Conservation (phyloP, 2,888 invertebrate genomes). For the Heliconius cydno region DNA sequence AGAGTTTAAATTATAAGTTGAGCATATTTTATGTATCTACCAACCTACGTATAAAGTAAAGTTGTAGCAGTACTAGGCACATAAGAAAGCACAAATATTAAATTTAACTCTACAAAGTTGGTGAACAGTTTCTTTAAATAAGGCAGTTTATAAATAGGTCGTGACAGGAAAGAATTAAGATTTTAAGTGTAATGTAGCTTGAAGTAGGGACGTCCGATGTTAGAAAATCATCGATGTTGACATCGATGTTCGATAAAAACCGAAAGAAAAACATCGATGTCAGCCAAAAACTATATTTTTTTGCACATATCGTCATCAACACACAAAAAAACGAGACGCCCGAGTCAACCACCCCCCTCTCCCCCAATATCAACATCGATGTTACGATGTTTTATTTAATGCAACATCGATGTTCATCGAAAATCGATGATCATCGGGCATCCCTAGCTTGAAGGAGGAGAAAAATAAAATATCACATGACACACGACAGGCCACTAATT, state of each 20-base stretch:
- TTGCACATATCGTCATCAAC: no score
- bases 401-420: no score
- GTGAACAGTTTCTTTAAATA: constrained; percentile 66
- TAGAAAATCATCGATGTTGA: no score
- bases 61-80: neutral
- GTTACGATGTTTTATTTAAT: no score
- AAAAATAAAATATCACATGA: constrained; percentile 76
- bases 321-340: no score
- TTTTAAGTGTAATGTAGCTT: constrained; percentile 67
- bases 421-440: no score
- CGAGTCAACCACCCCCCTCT: no score
- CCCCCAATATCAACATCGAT: no score
- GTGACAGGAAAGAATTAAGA: constrained; percentile 70
- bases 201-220: constrained; percentile 50
- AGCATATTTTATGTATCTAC: constrained; percentile 21
- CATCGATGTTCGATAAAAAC: no score
- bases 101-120: constrained; percentile 47
- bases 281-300: no score
- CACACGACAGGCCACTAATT: constrained; percentile 78
- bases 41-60: neutral
- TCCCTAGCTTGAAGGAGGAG: constrained; percentile 56
- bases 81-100: constrained; percentile 32
- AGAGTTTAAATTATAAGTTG: constrained; percentile 29
- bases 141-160: constrained; percentile 75
- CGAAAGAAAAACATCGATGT: no score